A percentile compares a stretch with the other conserved stretches of the same genome.
phyloP scores from a whole-genome alignment of 37 sponge, comb jelly and placozoan genomes.

The Theonella swinhoei region DNA sequence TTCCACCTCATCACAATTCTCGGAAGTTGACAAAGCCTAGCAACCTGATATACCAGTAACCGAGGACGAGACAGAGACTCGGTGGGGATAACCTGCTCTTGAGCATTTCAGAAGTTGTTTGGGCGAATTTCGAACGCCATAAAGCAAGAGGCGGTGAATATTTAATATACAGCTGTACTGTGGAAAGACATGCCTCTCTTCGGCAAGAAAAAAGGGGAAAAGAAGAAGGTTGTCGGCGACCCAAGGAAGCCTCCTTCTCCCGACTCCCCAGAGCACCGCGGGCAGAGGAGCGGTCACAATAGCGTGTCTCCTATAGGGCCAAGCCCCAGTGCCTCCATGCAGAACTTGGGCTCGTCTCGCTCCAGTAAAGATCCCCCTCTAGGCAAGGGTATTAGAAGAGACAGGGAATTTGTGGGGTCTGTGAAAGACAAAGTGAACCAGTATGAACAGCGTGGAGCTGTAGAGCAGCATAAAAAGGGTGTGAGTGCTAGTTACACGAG shows the following conservation, averaged over 20 bases:
- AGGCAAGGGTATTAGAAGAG: not conserved
- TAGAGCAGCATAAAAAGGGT: not conserved
- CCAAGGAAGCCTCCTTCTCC: not conserved
- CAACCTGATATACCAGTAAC: too few species aligned
- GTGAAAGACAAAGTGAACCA: constrained; percentile 20
- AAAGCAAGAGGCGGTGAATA: too few species aligned
- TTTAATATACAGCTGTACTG: too few species aligned
- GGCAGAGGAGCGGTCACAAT: not conserved
- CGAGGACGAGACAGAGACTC: too few species aligned
- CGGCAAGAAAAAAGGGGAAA: not conserved
- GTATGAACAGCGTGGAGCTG: not conserved
- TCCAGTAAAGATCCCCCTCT: too few species aligned
- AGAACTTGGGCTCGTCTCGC: not conserved
- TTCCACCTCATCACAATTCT: too few species aligned
- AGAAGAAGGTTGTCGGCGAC: not conserved
- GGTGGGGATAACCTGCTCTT: too few species aligned
- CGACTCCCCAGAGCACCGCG: not conserved
- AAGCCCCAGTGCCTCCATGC: not conserved
- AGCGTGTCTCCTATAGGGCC: too few species aligned
- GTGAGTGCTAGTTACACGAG: not conserved
- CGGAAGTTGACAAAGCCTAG: too few species aligned
- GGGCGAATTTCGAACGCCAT: too few species aligned
- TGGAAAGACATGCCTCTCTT: not conserved
- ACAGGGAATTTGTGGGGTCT: not conserved
- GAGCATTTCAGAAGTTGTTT: too few species aligned